These are phyloP conservation scores for Carettochelys insculpta DNA, from an alignment of 2,113 vertebrate genomes.

Conservation along the genomic window DNA sequence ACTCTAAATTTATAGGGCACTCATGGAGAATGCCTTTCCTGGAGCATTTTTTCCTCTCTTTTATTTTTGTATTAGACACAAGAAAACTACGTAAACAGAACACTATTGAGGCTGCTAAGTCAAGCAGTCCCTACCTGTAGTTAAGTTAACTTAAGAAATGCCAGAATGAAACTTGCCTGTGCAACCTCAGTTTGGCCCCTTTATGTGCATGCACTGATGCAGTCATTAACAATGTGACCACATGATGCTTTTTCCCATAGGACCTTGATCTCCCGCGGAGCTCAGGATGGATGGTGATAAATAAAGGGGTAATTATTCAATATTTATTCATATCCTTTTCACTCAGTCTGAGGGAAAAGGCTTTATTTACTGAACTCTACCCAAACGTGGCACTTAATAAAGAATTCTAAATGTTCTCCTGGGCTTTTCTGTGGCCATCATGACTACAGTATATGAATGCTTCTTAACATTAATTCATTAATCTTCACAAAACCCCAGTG, in stretches of 20 bases:
- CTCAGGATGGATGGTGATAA: not conserved
- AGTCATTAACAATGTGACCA: not conserved
- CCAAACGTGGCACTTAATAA: not conserved
- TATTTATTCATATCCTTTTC: not conserved
- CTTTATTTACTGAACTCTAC: not conserved
- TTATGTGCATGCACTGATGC: not conserved
- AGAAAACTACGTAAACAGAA: not conserved
- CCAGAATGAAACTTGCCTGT: not conserved
- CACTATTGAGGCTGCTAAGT: not conserved
- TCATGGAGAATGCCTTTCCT: not conserved
- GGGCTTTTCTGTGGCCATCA: not conserved
- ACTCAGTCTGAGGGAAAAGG: not conserved
- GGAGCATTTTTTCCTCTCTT: not conserved
- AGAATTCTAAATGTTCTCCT: not conserved
- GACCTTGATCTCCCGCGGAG: not conserved
- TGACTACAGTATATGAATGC: not conserved
- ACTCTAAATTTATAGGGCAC: not conserved
- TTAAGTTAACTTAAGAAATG: too few relatives aligned
- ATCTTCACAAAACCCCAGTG: not conserved
- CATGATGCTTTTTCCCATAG: not conserved
- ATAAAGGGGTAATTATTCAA: not conserved
- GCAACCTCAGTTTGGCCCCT: not conserved
- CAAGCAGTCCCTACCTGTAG: not conserved
- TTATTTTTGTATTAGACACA: not conserved
- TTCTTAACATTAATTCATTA: not conserved